A percentile compares a stretch with the other conserved stretches of the same genome.
phyloP scores from a whole-genome alignment of 2,797 vertebrate genomes.

The Buceros bicornis region DNA sequence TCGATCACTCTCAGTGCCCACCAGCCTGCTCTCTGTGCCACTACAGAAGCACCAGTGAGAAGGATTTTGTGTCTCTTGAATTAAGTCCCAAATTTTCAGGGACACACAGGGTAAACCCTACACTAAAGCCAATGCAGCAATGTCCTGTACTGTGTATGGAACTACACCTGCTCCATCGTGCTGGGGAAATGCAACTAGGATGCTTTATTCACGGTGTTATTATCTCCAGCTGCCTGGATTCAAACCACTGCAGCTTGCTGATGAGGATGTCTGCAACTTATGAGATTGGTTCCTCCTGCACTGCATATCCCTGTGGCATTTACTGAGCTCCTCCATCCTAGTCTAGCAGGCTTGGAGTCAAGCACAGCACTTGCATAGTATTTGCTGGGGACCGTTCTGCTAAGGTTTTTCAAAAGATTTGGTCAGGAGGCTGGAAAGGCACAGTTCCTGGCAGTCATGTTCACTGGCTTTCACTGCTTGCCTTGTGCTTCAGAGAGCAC shows the following conservation, averaged over 20 bases:
- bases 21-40: not conserved
- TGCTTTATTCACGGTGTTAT: not conserved
- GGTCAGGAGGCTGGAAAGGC: not conserved
- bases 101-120: not conserved
- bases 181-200: conserved; percentile 50
- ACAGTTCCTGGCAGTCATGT: not conserved
- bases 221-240: conserved; percentile 17
- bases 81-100: conserved; percentile 24
- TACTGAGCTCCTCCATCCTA: not conserved
- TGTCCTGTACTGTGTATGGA: not conserved
- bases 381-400: not conserved
- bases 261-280: not conserved
- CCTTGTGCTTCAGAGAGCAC: not conserved
- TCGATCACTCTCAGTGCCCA: conserved; percentile 29
- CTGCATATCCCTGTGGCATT: not conserved
- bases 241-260: not conserved
- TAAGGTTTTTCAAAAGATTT: not conserved
- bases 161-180: not conserved
- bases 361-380: not conserved
- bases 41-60: not conserved
- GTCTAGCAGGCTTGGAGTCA: not conserved
- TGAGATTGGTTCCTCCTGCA: not conserved
- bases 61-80: not conserved
- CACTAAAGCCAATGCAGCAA: not conserved
- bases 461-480: not conserved